Percentiles rank a stretch among this genome's conserved stretches.
phyloP scores from a whole-genome alignment of 2,888 invertebrate species.

The Matsumyia berberina region DNA sequence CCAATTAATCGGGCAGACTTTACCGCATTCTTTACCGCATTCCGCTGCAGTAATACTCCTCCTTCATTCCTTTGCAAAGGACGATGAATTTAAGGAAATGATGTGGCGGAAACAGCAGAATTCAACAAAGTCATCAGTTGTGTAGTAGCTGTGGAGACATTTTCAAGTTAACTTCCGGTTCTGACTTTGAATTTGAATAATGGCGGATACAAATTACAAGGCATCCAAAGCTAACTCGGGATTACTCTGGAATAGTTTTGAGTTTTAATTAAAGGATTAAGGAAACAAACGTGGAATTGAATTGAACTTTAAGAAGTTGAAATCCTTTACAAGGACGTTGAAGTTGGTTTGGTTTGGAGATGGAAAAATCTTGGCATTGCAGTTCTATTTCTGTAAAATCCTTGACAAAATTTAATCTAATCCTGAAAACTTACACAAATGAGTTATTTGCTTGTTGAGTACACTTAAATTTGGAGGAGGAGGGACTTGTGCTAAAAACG shows the following conservation, averaged over 20 bases:
- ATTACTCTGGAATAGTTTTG: not conserved
- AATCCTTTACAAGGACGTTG: not conserved
- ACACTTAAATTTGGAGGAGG: constrained; percentile 15
- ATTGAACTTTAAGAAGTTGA: not conserved
- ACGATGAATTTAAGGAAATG: not conserved
- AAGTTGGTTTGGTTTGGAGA: no score
- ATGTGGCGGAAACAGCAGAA: not conserved
- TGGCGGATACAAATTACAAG: not conserved
- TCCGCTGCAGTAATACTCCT: not conserved
- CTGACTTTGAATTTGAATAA: not conserved
- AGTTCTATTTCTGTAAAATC: not conserved
- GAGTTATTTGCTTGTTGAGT: constrained; percentile 5
- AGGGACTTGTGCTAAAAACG: constrained; percentile 5
- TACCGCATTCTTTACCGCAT: no score
- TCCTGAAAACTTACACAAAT: not conserved
- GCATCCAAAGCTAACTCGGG: not conserved
- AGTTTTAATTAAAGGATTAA: not conserved
- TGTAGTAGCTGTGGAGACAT: not conserved
- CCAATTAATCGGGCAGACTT: no score
- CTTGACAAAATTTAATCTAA: not conserved
- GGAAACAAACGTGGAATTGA: not conserved
- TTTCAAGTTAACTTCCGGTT: not conserved
- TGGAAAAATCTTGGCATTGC: no score
- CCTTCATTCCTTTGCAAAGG: not conserved
- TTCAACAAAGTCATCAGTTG: not conserved